Percentiles rank a stretch among this genome's conserved stretches.
Conservation (phyloP, 92 coral and sea anemone species). For the Palythoa heliodiscus region DNA sequence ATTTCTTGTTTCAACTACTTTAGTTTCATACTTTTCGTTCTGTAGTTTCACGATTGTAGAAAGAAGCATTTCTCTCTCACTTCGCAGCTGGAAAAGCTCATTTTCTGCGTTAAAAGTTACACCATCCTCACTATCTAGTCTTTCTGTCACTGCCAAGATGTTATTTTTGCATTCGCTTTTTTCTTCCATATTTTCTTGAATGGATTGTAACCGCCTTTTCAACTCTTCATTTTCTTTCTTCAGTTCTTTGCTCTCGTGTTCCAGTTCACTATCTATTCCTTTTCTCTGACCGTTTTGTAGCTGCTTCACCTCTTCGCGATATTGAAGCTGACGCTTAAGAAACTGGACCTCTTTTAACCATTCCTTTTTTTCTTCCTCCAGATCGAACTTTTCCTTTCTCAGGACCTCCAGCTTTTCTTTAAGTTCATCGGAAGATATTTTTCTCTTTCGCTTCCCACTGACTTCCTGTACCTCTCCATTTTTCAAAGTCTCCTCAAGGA, state of each 20-base stretch:
- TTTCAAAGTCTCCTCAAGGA: slow-evolving; percentile 60
- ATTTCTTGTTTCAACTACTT: slow-evolving; percentile 35
- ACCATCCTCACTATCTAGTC: slow-evolving; percentile 30
- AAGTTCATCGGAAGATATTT: slow-evolving; percentile 51
- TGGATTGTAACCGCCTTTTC: slow-evolving; percentile 58
- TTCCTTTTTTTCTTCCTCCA: slow-evolving; percentile 75
- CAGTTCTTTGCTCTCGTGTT: slow-evolving; percentile 65
- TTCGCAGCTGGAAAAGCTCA: slow-evolving; percentile 65
- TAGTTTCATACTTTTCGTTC: slow-evolving; percentile 50
- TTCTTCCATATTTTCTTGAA: slow-evolving; percentile 61
- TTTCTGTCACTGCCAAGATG: slow-evolving; percentile 52
- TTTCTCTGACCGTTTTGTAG: slow-evolving; percentile 53
- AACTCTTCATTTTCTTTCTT: slow-evolving; percentile 57
- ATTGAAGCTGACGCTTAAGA: slow-evolving; percentile 76
- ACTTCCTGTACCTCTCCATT: slow-evolving; percentile 60
- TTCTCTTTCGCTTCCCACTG: slow-evolving; percentile 45
- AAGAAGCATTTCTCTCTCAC: slow-evolving; percentile 81
- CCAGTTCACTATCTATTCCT: slow-evolving; percentile 55
- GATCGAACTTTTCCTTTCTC: slow-evolving; percentile 57
- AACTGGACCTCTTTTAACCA: slow-evolving; percentile 72
- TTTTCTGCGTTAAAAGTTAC: slow-evolving; percentile 50
- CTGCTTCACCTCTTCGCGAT: slow-evolving; percentile 70
- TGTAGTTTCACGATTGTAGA: slow-evolving; percentile 76
- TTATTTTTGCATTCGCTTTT: slow-evolving; percentile 63
- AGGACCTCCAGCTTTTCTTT: slow-evolving; percentile 54